Base-by-base conservation (phyloP, 2,113 vertebrate genomes). In the Dinomys branickii region DNA sequence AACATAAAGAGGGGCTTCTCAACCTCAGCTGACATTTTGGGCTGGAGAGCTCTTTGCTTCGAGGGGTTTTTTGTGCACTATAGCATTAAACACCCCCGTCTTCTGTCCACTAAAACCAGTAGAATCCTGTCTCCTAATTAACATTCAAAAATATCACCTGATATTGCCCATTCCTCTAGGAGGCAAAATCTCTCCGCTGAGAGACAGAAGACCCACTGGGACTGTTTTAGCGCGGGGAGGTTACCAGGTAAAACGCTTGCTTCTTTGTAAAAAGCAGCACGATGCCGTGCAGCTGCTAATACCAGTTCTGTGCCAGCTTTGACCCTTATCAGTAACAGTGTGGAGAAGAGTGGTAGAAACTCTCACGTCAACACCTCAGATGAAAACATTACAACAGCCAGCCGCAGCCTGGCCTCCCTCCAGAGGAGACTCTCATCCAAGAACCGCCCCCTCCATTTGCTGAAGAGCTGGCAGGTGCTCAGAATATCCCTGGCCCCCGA, bases 361-460 rank as follows among this genome's bases (percentile, higher is more conserved):
- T n/a, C 35, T 91, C 73, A 24, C 1, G 19, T 86, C 73, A 94
- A 4, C 89, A 69, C 41, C 73, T 88, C 71, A 2, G 24, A 65
- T 71, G 63, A 93, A 95, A 97, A 73, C 83, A 35, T 73, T 73
- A 67, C 22, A 69, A 47, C 0, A 1, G 94, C 91, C 93, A 94
- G 35, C 52, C 22, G 35, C 63, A 91, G 86, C 84, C 93, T 91
- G 96, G 96, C 87, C 67, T 88, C 44, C 54, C 41, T 94, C 94
- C 96, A 95, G 84, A 19, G 58, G 41, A 50, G 16, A 12, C 96
- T 86, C 65, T 41, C 84, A 83, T 80, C 82, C 54, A 78, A 93
- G 63, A 91, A 88, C 84, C 58, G 73, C 59, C 95, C 65, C 63
- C 58, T 95, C 69, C 47, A 30, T 85, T 73, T 63, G 52, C 77